A percentile compares a stretch with the other conserved stretches of the same genome.
These are phyloP conservation scores for Conger conger DNA, from an alignment of 2,113 vertebrate species.

Conservation along the genomic window DNA sequence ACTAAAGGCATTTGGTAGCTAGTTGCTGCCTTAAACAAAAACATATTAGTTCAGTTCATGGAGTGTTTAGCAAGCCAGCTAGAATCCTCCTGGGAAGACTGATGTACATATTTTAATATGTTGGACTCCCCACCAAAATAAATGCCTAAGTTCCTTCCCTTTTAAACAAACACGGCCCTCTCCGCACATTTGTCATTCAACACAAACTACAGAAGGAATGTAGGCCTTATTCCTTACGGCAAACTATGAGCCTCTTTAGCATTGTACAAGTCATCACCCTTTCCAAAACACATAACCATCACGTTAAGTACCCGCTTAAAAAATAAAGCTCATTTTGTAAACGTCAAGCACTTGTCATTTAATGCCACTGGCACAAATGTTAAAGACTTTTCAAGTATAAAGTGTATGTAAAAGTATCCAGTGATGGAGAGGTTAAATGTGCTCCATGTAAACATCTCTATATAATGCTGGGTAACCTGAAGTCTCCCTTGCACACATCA, in stretches of 20 bases:
- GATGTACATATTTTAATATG: neutral
- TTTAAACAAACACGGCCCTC: neutral
- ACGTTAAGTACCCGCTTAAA: neutral
- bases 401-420: conserved; percentile 32
- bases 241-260: conserved; percentile 13
- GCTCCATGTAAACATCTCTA: too few species aligned
- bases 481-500: neutral
- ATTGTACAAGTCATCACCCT: conserved; percentile 24
- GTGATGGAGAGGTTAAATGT: neutral
- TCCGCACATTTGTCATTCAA: conserved; percentile 23
- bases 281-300: neutral
- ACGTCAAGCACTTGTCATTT: neutral
- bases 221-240: neutral
- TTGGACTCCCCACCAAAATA: neutral
- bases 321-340: neutral
- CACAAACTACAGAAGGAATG: neutral
- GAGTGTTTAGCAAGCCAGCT: neutral
- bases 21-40: neutral
- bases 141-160: conserved; percentile 9
- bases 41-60: neutral
- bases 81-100: neutral
- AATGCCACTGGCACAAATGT: conserved; percentile 18
- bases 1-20: neutral
- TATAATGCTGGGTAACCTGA: neutral
- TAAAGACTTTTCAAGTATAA: conserved; percentile 30